Conservation (phyloP, 2,888 invertebrate species). For the Agapostemon virescens region DNA sequence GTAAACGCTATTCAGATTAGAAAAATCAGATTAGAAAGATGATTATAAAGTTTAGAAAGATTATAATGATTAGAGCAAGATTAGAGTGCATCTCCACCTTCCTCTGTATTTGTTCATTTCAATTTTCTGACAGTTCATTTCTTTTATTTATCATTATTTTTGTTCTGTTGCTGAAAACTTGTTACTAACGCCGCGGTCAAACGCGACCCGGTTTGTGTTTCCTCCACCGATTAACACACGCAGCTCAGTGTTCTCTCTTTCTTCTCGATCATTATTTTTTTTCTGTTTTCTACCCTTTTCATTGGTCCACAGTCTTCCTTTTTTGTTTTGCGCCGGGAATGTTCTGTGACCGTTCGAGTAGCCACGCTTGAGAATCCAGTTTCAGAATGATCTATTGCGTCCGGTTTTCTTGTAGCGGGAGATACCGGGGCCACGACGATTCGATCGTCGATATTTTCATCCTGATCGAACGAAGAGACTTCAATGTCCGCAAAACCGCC, state of each 20-base stretch:
- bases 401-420: not conserved
- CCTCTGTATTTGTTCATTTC: too few species aligned
- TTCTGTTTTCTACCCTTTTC: not conserved
- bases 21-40: too few species aligned
- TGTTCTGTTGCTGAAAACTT: constrained; percentile 40
- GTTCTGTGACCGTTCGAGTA: constrained; percentile 15
- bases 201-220: constrained; percentile 18
- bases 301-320: not conserved
- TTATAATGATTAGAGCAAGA: too few species aligned
- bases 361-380: constrained; percentile 7
- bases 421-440: not conserved
- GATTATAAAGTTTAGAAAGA: too few species aligned
- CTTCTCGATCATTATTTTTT: not conserved
- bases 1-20: too few species aligned
- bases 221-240: constrained; percentile 18
- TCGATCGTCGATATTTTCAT: not conserved
- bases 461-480: not conserved
- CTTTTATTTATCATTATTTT: constrained; percentile 17
- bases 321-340: not conserved
- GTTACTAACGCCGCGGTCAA: constrained; percentile 37
- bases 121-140: constrained; percentile 1
- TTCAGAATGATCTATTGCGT: constrained; percentile 3
- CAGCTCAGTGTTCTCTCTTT: not conserved
- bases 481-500: too few species aligned
- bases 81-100: not conserved